A percentile compares a stretch with the other conserved stretches of the same genome.
Evolutionary conservation across 2,113 vertebrate species (phyloP).

Genomic region (Plecotus auritus): DNA sequence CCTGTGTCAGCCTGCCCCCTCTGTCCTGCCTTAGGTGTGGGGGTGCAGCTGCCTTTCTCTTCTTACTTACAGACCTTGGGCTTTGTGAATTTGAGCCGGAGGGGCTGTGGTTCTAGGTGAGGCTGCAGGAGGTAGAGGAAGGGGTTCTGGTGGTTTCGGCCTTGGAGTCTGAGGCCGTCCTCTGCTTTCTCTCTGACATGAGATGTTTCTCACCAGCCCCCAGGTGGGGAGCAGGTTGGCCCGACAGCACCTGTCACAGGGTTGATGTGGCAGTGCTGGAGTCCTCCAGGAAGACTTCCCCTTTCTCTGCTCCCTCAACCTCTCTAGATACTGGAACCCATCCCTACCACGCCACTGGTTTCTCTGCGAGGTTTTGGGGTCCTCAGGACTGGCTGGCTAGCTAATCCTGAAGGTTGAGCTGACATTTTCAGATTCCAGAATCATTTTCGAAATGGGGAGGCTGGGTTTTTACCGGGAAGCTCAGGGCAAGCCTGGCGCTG

Average conservation of each 20-base stretch:
- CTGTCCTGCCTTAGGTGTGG: too few species aligned
- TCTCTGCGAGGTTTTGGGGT: not conserved
- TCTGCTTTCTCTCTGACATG: not conserved
- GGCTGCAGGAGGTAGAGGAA: not conserved
- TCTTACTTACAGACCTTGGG: not conserved
- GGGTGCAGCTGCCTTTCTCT: not conserved
- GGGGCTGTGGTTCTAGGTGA: not conserved
- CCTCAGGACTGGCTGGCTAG: not conserved
- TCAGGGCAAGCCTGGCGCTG: not conserved
- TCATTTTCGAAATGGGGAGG: not conserved
- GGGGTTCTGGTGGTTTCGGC: accelerated
- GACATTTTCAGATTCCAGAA: not conserved
- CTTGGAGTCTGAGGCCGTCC: not conserved
- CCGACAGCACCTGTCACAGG: not conserved
- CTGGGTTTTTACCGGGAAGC: not conserved
- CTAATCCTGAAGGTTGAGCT: not conserved
- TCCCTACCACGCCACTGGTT: accelerated
- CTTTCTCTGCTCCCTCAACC: accelerated
- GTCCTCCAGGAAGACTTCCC: not conserved
- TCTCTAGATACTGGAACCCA: not conserved
- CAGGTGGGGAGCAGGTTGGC: too few species aligned
- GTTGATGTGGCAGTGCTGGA: too few species aligned
- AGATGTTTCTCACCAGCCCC: not conserved
- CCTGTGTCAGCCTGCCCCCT: not conserved
- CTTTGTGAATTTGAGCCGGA: not conserved